Base-by-base conservation (phyloP, 2,113 vertebrate genomes). In the Peromyscus leucopus region DNA sequence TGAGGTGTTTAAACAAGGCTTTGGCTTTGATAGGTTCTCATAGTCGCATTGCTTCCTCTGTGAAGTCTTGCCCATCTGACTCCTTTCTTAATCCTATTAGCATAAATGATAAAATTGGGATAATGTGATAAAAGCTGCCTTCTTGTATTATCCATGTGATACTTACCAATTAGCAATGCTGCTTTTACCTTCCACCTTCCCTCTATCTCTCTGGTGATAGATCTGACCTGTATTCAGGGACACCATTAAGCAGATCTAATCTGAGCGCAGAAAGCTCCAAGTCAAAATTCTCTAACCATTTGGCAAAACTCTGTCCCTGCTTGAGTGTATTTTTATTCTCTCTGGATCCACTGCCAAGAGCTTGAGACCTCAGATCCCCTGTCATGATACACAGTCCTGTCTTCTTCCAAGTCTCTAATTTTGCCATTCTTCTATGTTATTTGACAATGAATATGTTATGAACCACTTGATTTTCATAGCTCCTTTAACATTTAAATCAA, bases 21-120 rank as follows among this genome's bases (percentile, higher is more conserved):
- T 97, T 36, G 51, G 59, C 46, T 96, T 88, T 33, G n/a, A 26
- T 26, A 42, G 90, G 71, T 90, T 95, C 26, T 46, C 61, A 22
- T 22, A 83, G 1, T 90, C 95, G 48, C 0, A 24, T 31, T n/a
- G 74, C 57, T 94, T 97, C 90, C 55, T 96, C 63, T 93, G 96
- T 55, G 71, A 80, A 65, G 87, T 90, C 84, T 93, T 97, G 36
- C 88, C 92, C 96, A 93, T 97, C 46, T 19, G 79, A 21, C 8
- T 61, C 76, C 65, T 89, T 92, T 88, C 59, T 93, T 59, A 55
- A 87, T 4, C 46, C 97, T 97, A 7, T 46, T 61, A 92, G 89
- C 74, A 96, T 39, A 95, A 94, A 57, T 75, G 7, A 16, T 63
- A 59, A 93, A 39, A 78, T 24, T 57, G 65, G 16, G 48, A 86